These are phyloP conservation scores for Esox niger DNA, from an alignment of 2,113 vertebrate genomes.

Conservation along the genomic window DNA sequence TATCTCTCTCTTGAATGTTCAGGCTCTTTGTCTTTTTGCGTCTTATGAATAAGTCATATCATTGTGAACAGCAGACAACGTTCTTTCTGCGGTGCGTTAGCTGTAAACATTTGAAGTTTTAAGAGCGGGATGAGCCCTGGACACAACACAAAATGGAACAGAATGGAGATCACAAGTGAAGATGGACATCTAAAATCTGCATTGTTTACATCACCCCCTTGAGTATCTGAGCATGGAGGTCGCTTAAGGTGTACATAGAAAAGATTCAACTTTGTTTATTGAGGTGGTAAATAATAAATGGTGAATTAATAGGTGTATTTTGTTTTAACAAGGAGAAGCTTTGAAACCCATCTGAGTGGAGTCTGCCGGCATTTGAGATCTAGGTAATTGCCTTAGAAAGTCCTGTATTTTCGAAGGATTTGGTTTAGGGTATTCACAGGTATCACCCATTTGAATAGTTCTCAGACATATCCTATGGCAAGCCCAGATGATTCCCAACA, in stretches of 20 bases:
- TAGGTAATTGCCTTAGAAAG: slow-evolving; percentile 57
- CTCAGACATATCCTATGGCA: too few relatives aligned
- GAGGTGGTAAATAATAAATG: slow-evolving; percentile 55
- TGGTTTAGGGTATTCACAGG: not conserved
- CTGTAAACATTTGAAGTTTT: slow-evolving; percentile 32
- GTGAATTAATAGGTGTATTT: slow-evolving; percentile 53
- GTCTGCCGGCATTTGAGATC: slow-evolving; percentile 44
- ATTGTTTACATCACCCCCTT: slow-evolving; percentile 57
- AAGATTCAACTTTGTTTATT: slow-evolving; percentile 50
- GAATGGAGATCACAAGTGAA: slow-evolving; percentile 27
- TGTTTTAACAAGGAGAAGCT: slow-evolving; percentile 53
- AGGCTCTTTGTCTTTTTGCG: not conserved
- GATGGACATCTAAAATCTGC: slow-evolving; percentile 43
- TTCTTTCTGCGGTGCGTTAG: slow-evolving; percentile 26
- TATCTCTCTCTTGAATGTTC: slow-evolving; percentile 10
- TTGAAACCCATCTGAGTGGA: slow-evolving; percentile 58
- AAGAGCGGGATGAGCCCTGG: slow-evolving; percentile 20
- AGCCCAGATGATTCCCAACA: too few relatives aligned
- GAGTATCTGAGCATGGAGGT: slow-evolving; percentile 43
- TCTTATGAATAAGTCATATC: slow-evolving; percentile 57
- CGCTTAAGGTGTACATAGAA: slow-evolving; percentile 49
- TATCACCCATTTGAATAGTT: too few relatives aligned
- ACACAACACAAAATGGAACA: slow-evolving; percentile 31
- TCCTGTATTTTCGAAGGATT: slow-evolving; percentile 39
- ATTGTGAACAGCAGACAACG: slow-evolving; percentile 43